phyloP scores from a whole-genome alignment of 2,888 invertebrate species.

The Ophion ventricosus region DNA sequence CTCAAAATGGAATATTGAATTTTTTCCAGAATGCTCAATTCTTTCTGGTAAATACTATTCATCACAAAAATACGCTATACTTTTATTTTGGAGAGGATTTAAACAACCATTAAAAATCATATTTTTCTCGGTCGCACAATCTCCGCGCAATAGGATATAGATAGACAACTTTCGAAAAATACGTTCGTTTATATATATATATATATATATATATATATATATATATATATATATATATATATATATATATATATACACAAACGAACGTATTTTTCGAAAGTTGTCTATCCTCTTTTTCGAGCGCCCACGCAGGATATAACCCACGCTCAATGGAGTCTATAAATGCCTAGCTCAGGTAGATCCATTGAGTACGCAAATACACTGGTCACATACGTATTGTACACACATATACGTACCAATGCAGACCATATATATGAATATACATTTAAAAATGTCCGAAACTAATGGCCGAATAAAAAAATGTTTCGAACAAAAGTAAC shows the following conservation, averaged over 20 bases:
- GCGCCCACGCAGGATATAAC: constrained; percentile 20
- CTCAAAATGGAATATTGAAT: too few relatives aligned
- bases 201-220: too few relatives aligned
- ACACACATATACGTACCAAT: not conserved
- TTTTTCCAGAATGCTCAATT: too few relatives aligned
- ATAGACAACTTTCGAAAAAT: too few relatives aligned
- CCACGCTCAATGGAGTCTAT: constrained; percentile 43
- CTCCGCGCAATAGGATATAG: too few relatives aligned
- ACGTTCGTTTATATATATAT: too few relatives aligned
- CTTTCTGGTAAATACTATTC: too few relatives aligned
- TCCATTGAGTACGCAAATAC: constrained; percentile 35
- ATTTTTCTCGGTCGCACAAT: too few relatives aligned
- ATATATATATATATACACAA: constrained; percentile 2
- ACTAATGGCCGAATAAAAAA: not conserved
- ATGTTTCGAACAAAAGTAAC: not conserved
- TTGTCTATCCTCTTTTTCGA: constrained; percentile 45
- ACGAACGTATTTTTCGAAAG: constrained; percentile 37
- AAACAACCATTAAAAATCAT: too few relatives aligned
- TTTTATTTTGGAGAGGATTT: too few relatives aligned
- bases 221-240: too few relatives aligned
- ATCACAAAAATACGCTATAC: too few relatives aligned
- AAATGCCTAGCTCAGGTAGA: constrained; percentile 41
- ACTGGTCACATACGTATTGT: not conserved
- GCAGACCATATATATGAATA: not conserved
- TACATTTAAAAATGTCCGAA: not conserved